Conservation (phyloP, 2,113 vertebrate species). For the Catharus bicknelli region DNA sequence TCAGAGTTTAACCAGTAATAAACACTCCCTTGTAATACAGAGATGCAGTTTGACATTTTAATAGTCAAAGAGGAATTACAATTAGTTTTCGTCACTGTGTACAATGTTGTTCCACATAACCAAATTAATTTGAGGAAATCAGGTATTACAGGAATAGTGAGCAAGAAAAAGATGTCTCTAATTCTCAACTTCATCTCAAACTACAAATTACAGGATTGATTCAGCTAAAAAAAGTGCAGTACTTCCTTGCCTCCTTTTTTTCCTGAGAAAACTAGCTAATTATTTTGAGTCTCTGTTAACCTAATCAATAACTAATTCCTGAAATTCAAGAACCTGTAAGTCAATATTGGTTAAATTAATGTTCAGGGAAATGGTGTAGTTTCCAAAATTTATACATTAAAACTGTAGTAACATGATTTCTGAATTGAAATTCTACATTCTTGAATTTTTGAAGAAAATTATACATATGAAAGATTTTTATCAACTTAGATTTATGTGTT, state of each 20-base stretch:
- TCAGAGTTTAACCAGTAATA: not conserved
- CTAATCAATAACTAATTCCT: not conserved
- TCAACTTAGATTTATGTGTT: not conserved
- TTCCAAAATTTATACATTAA: not conserved
- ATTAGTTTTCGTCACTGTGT: not conserved
- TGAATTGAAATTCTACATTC: not conserved
- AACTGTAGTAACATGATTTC: not conserved
- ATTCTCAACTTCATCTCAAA: not conserved
- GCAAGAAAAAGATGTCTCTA: not conserved
- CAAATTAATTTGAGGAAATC: not conserved
- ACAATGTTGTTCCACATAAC: not conserved
- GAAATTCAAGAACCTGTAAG: not conserved
- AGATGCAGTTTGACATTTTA: not conserved
- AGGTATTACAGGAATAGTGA: not conserved
- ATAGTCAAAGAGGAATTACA: not conserved
- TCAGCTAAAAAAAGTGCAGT: not conserved
- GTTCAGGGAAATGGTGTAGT: fast-evolving
- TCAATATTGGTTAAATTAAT: not conserved
- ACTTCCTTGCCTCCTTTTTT: fast-evolving
- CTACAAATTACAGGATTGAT: not conserved
- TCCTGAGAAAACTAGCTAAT: not conserved
- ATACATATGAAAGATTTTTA: not conserved
- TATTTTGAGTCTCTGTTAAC: not conserved
- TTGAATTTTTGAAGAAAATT: not conserved
- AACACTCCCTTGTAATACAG: not conserved